Conservation (phyloP, 1,140 invertebrate species). For the Odontomachus brunneus region DNA sequence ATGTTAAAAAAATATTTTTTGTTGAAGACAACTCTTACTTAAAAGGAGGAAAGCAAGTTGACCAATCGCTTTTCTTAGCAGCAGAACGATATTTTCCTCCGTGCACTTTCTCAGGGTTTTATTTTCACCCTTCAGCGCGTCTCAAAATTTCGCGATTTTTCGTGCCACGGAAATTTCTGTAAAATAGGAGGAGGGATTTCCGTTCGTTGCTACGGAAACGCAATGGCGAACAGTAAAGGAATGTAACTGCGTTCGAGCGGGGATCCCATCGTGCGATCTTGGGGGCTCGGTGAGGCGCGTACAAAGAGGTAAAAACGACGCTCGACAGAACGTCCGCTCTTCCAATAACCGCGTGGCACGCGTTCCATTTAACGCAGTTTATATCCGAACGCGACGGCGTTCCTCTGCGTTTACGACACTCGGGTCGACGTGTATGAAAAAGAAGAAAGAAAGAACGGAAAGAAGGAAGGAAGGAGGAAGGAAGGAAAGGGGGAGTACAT, state of each 20-base stretch:
- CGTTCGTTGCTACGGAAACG: constrained; percentile 3
- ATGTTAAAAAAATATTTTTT: too few species aligned
- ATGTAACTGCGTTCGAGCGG: not conserved
- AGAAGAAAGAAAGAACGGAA: not conserved
- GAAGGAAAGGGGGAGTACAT: not conserved
- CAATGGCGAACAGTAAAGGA: not conserved
- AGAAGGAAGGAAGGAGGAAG: not conserved
- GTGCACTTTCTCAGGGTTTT: too few species aligned
- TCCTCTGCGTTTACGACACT: constrained; percentile 3
- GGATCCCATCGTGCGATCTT: constrained; percentile 22
- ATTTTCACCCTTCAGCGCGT: too few species aligned
- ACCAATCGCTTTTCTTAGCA: too few species aligned
- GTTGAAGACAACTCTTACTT: too few species aligned
- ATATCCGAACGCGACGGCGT: constrained; percentile 4
- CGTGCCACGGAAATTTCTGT: not conserved
- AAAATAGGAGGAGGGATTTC: not conserved
- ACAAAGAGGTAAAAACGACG: constrained; percentile 20
- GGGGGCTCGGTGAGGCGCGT: not conserved
- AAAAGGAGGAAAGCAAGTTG: too few species aligned
- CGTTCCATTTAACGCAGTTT: constrained; percentile 41
- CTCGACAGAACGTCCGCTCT: constrained; percentile 17
- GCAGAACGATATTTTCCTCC: too few species aligned
- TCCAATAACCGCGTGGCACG: constrained; percentile 44
- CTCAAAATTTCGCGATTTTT: not conserved
- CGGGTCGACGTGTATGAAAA: not conserved